Evolutionary conservation across 37 sponge, comb jelly and placozoan species (phyloP), one percentile per base, ranked within the genome.

Genomic region (Halichondria panicea): DNA sequence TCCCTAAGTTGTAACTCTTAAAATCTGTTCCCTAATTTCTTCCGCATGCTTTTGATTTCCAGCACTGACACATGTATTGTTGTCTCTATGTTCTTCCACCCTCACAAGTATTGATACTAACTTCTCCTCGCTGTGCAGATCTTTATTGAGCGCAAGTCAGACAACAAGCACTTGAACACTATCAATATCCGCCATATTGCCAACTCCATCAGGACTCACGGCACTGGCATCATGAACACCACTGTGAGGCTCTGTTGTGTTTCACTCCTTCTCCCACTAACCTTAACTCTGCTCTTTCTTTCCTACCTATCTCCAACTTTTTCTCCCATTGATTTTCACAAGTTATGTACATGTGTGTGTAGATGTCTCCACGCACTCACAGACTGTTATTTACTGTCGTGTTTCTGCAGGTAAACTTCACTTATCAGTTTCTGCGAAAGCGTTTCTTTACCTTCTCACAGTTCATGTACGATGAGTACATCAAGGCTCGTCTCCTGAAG

Each of bases 401-500:
- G 24, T 37, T 61, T 32, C 15, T 78, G 1, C 46, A 90, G 91
- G 93, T 97, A 58, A 97, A 97, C 84, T 97, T 95, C 63, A 97
- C 95, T 7, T 97, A 89, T 63, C 95, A 94, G 86, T 95, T 88
- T 57, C 70, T 97, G 56, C 45, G 89, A 39, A 97, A 97, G 91
- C 95, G 92, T 77, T 97, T 97, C 78, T 94, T 79, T 68, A 86
- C 89, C 40, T 97, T 97, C 73, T 97, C 99, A 13, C 99, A 97
- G 79, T 97, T 97, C 68, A 90, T 97, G 77, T 92, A 88, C 55
- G 99, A 97, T 86, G 99, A 97, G 81, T 93, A 97, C 83, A 97
- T 97, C 71, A 95, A 97, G 45, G 96, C 95, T 39, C 65, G 92
- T 19, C 76, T 97, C 32, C 70, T 95, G 8, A 97, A 97, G 74